These are phyloP conservation scores for Callocephalon fimbriatum DNA, from an alignment of 2,113 vertebrate genomes.

Conservation along the genomic window DNA sequence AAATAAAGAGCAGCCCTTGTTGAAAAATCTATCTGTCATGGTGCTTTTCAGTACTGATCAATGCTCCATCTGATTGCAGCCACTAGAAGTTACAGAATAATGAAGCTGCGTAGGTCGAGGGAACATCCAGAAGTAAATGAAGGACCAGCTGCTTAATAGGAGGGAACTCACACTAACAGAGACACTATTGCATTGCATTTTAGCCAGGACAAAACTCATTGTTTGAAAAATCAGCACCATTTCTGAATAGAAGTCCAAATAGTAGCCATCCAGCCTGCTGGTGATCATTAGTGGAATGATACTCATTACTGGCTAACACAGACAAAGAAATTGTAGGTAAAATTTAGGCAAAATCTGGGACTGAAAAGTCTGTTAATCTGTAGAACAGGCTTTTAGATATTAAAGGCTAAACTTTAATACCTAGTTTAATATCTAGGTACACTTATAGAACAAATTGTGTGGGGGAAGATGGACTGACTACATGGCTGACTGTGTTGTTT, in stretches of 20 bases:
- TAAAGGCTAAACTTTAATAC: background rate
- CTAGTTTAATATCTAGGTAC: too few relatives aligned
- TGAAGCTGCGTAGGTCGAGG: background rate
- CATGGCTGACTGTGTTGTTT: background rate
- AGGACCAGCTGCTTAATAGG: background rate
- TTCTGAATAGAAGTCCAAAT: background rate
- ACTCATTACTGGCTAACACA: background rate
- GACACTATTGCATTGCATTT: background rate
- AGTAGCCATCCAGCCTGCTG: background rate
- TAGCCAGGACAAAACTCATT: background rate
- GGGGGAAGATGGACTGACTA: background rate
- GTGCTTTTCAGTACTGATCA: background rate
- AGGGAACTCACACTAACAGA: background rate
- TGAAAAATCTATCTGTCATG: background rate
- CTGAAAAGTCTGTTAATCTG: background rate
- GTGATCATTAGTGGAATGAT: background rate
- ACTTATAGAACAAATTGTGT: background rate
- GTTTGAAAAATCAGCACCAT: background rate
- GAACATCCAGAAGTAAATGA: background rate
- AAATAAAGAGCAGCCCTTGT: background rate
- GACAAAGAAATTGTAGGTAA: background rate
- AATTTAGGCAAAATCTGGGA: background rate
- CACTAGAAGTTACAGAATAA: background rate
- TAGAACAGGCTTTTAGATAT: background rate
- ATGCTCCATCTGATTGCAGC: background rate